phyloP scores from a whole-genome alignment of 2,113 vertebrate species.

The Pseudopodoces humilis region DNA sequence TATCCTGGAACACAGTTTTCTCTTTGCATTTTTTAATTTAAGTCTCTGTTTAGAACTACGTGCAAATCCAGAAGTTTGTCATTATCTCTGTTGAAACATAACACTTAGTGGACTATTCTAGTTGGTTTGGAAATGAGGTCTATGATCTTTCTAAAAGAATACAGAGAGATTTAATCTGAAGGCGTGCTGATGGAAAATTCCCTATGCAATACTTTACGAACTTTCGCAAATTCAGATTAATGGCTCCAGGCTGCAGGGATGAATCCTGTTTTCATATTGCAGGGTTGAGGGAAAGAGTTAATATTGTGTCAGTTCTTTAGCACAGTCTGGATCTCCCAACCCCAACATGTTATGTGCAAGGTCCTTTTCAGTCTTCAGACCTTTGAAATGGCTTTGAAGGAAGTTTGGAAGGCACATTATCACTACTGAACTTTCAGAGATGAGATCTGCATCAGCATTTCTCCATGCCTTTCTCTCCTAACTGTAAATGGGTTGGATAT shows the following conservation, averaged over 20 bases:
- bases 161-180: neutral
- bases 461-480: neutral
- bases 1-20: neutral
- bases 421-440: neutral
- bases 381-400: neutral
- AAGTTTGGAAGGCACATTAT: neutral
- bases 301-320: neutral
- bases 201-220: neutral
- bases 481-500: neutral
- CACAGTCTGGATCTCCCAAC: neutral
- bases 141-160: neutral
- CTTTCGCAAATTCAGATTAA: neutral
- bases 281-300: neutral
- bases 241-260: neutral
- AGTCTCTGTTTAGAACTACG: neutral
- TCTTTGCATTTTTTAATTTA: neutral
- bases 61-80: neutral
- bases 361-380: neutral
- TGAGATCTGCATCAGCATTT: neutral
- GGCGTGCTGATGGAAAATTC: neutral
- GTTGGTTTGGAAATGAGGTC: neutral
- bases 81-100: neutral
- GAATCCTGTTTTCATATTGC: neutral
- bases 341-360: neutral
- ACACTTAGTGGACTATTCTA: neutral